Percentiles rank a stretch among this genome's conserved stretches.
phyloP scores from a whole-genome alignment of 37 sponge, comb jelly and placozoan genomes.

The Spongilla lacustris region DNA sequence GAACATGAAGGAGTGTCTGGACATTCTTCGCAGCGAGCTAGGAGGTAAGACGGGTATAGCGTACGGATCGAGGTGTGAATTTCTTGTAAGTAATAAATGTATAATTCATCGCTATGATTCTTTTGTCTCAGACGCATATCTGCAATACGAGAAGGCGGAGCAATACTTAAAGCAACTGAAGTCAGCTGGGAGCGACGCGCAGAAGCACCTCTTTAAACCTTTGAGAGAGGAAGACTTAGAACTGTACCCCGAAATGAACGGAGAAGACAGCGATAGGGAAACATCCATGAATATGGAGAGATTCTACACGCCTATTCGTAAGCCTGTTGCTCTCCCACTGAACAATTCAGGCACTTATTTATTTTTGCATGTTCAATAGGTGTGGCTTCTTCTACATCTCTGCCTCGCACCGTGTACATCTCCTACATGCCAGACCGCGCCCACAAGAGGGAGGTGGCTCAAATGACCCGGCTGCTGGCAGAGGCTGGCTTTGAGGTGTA shows the following conservation, averaged over 20 bases:
- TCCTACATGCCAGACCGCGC: constrained; percentile 22
- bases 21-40: not conserved
- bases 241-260: no score
- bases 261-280: not conserved
- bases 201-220: no score
- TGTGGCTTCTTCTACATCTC: not conserved
- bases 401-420: constrained; percentile 24
- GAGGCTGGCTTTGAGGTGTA: constrained; percentile 18
- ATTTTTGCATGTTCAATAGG: no score
- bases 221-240: no score
- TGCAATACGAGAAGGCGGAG: no score
- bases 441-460: not conserved
- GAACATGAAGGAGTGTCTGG: not conserved
- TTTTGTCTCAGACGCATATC: no score
- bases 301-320: no score
- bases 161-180: constrained; percentile 5
- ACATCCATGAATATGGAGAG: not conserved
- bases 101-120: not conserved
- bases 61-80: not conserved
- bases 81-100: not conserved
- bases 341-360: no score
- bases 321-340: no score
- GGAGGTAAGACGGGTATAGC: not conserved
- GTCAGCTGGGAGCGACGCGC: no score
- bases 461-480: constrained; percentile 10